A percentile compares a stretch with the other conserved stretches of the same genome.
Evolutionary conservation across 2,888 invertebrate species (phyloP).

Genomic region (Spisula subtruncata): DNA sequence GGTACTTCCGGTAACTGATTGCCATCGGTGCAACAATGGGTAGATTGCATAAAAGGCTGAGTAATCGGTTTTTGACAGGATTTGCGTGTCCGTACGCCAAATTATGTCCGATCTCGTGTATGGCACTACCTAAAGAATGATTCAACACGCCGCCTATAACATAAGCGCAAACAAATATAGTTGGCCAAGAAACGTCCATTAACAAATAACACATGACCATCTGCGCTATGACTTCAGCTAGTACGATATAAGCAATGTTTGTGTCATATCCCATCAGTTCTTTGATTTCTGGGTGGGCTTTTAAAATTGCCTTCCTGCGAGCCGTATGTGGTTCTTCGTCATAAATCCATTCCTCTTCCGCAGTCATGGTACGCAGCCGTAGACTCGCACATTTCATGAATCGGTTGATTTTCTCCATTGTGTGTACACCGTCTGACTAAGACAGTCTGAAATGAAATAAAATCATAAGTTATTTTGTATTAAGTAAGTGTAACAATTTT

Average conservation of each 20-base stretch:
- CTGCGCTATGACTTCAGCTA: slow-evolving; percentile 81
- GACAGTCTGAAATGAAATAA: no score
- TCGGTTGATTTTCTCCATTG: slow-evolving; percentile 65
- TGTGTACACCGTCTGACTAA: background rate
- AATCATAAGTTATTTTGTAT: no score
- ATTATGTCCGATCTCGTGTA: slow-evolving; percentile 88
- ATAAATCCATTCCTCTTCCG: slow-evolving; percentile 93
- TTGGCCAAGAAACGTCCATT: slow-evolving; percentile 82
- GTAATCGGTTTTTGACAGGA: slow-evolving; percentile 83
- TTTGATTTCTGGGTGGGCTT: slow-evolving; percentile 87
- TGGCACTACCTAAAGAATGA: slow-evolving; percentile 87
- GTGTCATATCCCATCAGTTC: slow-evolving; percentile 87
- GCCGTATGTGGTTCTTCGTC: slow-evolving; percentile 99
- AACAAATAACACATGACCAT: slow-evolving; percentile 81
- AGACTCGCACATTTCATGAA: slow-evolving; percentile 76
- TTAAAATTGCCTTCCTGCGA: slow-evolving; percentile 95
- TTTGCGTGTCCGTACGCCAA: slow-evolving; percentile 86
- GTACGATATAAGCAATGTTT: slow-evolving; percentile 82
- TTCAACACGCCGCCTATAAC: slow-evolving; percentile 85
- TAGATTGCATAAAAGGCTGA: slow-evolving; percentile 86
- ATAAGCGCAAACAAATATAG: slow-evolving; percentile 82
- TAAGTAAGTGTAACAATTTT: no score
- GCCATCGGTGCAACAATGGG: slow-evolving; percentile 87
- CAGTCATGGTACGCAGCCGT: slow-evolving; percentile 68
- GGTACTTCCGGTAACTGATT: slow-evolving; percentile 87